These are phyloP conservation scores for Meloidogyne floridensis DNA, from an alignment of 1,140 invertebrate genomes.

Conservation along the genomic window DNA sequence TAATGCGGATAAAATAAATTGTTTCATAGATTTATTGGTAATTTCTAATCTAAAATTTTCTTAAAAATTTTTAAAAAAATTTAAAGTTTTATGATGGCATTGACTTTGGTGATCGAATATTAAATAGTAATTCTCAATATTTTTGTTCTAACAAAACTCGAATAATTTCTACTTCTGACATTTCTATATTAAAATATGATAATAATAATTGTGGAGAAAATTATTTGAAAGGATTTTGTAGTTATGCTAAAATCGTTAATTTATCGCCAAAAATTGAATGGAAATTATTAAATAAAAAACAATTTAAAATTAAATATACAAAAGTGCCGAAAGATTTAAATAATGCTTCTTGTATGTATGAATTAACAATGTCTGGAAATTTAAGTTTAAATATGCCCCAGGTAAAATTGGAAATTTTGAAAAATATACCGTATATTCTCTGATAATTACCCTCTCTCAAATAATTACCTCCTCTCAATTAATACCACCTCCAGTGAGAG, in stretches of 20 bases:
- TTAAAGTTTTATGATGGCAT: not conserved
- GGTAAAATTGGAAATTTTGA: not conserved
- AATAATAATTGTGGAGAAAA: not conserved
- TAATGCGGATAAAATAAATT: not conserved
- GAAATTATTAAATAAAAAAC: constrained; percentile 2
- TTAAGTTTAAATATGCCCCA: not conserved
- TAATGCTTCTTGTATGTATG: constrained; percentile 38
- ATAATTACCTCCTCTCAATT: too few species aligned
- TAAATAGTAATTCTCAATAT: not conserved
- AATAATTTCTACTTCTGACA: not conserved
- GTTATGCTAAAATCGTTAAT: not conserved
- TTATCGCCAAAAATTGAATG: not conserved
- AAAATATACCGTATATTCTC: not conserved
- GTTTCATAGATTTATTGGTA: constrained; percentile 39
- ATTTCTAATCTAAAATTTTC: not conserved
- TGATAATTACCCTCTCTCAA: not conserved
- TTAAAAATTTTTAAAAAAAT: not conserved
- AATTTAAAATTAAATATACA: constrained; percentile 8
- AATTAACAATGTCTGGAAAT: constrained; percentile 32
- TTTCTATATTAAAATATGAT: not conserved
- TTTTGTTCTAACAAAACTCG: not conserved
- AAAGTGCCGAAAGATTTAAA: constrained; percentile 41
- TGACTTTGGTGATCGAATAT: not conserved
- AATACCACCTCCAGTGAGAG: too few species aligned
- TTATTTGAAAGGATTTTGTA: constrained; percentile 10